Conservation (phyloP, 2,797 vertebrate genomes). For the Crenuchus spilurus region DNA sequence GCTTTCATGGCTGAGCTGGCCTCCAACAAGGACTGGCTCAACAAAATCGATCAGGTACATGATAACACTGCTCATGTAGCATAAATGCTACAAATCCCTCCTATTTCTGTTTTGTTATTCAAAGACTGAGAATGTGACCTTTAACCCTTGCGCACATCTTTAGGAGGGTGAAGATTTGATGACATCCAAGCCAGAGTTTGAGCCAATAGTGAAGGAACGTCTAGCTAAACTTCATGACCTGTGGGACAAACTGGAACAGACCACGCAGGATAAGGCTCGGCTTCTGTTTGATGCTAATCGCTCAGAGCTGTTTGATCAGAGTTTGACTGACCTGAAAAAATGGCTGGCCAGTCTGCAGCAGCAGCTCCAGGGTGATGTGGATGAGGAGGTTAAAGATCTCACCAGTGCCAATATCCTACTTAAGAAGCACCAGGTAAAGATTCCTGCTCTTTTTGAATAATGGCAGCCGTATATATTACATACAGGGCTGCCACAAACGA, state of each 20-base stretch:
- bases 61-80: neutral
- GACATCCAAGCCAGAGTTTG: slow-evolving; percentile 83
- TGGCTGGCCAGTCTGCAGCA: slow-evolving; percentile 86
- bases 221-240: slow-evolving; percentile 81
- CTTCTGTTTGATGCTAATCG: slow-evolving; percentile 90
- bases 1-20: slow-evolving; percentile 93
- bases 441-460: neutral
- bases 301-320: slow-evolving; percentile 87
- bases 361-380: slow-evolving; percentile 78
- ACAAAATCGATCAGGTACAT: slow-evolving; percentile 85
- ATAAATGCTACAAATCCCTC: neutral
- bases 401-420: slow-evolving; percentile 91
- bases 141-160: neutral
- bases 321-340: slow-evolving; percentile 84
- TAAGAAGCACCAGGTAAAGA: slow-evolving; percentile 88
- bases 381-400: slow-evolving; percentile 88
- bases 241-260: slow-evolving; percentile 85
- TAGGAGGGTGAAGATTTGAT: slow-evolving; percentile 90
- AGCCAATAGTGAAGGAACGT: slow-evolving; percentile 74
- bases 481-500: neutral
- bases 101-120: neutral
- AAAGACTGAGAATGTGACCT: neutral
- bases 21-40: slow-evolving; percentile 89
- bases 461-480: neutral
- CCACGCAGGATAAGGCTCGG: slow-evolving; percentile 85